Percentiles rank a stretch among this genome's conserved stretches.
Evolutionary conservation across 2,797 vertebrate species (phyloP).

Genomic region (Acanthurus lineatus): DNA sequence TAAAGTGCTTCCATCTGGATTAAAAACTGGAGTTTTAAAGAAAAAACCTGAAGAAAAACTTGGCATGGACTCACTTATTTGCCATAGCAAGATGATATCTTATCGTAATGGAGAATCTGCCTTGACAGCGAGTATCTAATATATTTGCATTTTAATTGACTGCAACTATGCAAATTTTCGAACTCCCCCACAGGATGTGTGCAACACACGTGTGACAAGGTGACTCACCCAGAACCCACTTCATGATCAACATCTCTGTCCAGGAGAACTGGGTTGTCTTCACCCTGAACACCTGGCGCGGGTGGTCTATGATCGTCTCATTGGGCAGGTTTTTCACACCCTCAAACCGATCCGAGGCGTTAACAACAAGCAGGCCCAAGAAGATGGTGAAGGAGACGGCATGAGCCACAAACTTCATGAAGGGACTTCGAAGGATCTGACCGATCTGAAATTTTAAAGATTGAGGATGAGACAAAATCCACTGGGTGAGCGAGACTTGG

Average conservation of each 20-base stretch:
- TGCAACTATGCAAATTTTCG: constrained; percentile 14
- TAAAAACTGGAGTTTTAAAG: neutral
- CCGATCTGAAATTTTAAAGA: constrained; percentile 87
- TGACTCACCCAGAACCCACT: constrained; percentile 96
- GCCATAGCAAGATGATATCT: constrained; percentile 29
- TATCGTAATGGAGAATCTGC: constrained; percentile 22
- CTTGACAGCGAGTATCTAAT: constrained; percentile 2
- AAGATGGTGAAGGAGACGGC: constrained; percentile 98
- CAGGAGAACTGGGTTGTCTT: constrained; percentile 98
- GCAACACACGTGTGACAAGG: neutral
- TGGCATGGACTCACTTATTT: neutral
- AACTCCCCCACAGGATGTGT: neutral
- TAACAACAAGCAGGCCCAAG: constrained; percentile 92
- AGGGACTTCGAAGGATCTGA: constrained; percentile 94
- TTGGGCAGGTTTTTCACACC: constrained; percentile 97
- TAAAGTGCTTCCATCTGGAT: neutral
- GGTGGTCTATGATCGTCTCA: constrained; percentile 96
- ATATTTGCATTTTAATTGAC: constrained; percentile 31
- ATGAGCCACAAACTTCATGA: constrained; percentile 99
- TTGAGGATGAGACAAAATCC: neutral
- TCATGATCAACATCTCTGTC: constrained; percentile 98
- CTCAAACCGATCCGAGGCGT: constrained; percentile 96
- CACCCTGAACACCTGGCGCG: constrained; percentile 95
- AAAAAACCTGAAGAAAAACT: neutral
- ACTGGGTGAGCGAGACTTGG: neutral